phyloP scores from a whole-genome alignment of 2,113 vertebrate species.

The Gopherus evgoodei region DNA sequence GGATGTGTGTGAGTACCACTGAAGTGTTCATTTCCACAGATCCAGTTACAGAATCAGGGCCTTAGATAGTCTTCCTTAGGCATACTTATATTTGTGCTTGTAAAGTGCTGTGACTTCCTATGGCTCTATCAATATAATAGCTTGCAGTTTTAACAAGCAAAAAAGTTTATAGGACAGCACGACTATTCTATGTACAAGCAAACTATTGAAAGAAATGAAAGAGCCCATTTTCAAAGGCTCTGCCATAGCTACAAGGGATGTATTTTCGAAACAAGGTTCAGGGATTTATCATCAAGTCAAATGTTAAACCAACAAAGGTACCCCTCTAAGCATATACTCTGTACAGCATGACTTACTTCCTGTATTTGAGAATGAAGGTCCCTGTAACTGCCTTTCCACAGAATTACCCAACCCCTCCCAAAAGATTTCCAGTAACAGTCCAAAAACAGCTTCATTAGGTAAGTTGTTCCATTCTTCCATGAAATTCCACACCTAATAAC shows the following conservation, averaged over 20 bases:
- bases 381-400: background rate
- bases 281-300: constrained; percentile 38
- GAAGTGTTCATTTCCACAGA: background rate
- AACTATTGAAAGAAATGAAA: background rate
- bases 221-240: background rate
- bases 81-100: background rate
- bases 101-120: background rate
- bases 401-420: background rate
- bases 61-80: background rate
- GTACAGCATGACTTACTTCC: constrained; percentile 26
- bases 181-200: background rate
- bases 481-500: background rate
- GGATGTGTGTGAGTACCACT: background rate
- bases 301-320: constrained; percentile 23
- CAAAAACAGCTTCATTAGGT: background rate
- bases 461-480: background rate
- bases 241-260: background rate
- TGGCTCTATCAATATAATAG: background rate
- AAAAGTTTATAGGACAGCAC: background rate
- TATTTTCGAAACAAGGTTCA: background rate
- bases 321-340: constrained; percentile 43
- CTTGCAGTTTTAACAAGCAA: background rate
- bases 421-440: background rate
- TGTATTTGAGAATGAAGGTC: constrained; percentile 40
- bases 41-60: background rate